These are phyloP conservation scores for Nansenia antarctica DNA, from an alignment of 2,113 vertebrate genomes.

Conservation along the genomic window DNA sequence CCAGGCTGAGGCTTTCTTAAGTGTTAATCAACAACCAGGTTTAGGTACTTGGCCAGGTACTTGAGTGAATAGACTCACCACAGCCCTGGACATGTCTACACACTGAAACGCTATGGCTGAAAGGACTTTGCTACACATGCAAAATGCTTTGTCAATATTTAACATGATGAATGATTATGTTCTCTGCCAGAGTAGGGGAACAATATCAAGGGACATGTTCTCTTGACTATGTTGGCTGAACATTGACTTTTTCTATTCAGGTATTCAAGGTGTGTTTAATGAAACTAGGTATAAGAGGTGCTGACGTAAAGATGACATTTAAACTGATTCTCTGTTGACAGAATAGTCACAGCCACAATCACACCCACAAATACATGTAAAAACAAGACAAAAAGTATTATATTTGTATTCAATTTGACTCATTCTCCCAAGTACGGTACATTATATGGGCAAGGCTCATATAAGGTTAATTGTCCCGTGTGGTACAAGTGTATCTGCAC, in stretches of 20 bases:
- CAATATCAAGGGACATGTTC: background rate
- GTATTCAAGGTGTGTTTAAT: background rate
- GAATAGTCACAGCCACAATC: too few relatives aligned
- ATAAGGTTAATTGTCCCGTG: too few relatives aligned
- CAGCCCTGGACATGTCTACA: background rate
- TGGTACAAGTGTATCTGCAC: background rate
- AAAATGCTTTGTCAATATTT: constrained; percentile 55
- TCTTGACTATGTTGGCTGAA: background rate
- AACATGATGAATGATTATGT: constrained; percentile 18
- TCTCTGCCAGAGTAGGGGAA: background rate
- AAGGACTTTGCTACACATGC: constrained; percentile 24
- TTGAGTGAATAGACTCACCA: constrained; percentile 10
- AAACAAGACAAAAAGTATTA: too few relatives aligned
- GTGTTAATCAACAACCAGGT: constrained; percentile 46
- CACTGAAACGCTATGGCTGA: constrained; percentile 3
- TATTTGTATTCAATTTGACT: too few relatives aligned
- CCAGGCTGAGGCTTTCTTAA: background rate
- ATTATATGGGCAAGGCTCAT: too few relatives aligned
- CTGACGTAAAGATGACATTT: background rate
- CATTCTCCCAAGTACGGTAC: too few relatives aligned
- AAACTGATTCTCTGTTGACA: too few relatives aligned
- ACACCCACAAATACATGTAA: too few relatives aligned
- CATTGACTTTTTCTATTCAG: background rate
- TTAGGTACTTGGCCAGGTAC: background rate
- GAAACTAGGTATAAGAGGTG: background rate